Evolutionary conservation across 2,888 invertebrate genomes (phyloP), one percentile per base, ranked within the genome.

Genomic region (Drosophila nr. fundita): DNA sequence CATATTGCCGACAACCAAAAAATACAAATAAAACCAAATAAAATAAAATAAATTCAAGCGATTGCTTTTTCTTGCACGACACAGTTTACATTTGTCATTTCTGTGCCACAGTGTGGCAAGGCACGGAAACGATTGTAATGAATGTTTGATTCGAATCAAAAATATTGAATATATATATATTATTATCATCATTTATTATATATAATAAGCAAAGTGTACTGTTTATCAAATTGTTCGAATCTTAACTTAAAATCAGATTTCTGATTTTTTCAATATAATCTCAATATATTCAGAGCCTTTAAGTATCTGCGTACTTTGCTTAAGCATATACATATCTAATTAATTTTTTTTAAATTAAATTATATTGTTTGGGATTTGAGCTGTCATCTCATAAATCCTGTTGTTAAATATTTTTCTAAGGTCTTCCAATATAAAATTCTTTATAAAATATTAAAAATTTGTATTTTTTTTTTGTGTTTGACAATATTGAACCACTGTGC

Each of bases 1-100:
- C 80, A 78, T 73, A 80, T 77, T 70, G 80, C 72, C 59, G 52
- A 68, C 54, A 50, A 65, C 54, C 29, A 52, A 49, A 49, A 42
- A 62, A 64, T 52, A 54, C 64, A 85, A 76, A 68, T 59, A 65
- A 74, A 60, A 32, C 57, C 55, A 70, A 76, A 70, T 67, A 67
- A 40, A 24, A 30, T 78, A 68, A 81, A 89, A 83, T 87, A 83
- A 83, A 78, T 87, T 78, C 80, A 74, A 68, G 73, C 71, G 84
- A 76, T 87, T 81, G 78, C 73, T 57, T 87, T 81, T 81, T 73
- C 59, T 54, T 73, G 55, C 24, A 59, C 71, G 64, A 63, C 75
- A 75, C 77, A 72, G 65, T 78, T 87, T 87, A 87, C 84, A 84
- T 84, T 84, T 84, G 84, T 84, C 84, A 89, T 89, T 83, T 83